Base-by-base conservation (phyloP, 2,113 vertebrate genomes). In the Anas platyrhynchos region DNA sequence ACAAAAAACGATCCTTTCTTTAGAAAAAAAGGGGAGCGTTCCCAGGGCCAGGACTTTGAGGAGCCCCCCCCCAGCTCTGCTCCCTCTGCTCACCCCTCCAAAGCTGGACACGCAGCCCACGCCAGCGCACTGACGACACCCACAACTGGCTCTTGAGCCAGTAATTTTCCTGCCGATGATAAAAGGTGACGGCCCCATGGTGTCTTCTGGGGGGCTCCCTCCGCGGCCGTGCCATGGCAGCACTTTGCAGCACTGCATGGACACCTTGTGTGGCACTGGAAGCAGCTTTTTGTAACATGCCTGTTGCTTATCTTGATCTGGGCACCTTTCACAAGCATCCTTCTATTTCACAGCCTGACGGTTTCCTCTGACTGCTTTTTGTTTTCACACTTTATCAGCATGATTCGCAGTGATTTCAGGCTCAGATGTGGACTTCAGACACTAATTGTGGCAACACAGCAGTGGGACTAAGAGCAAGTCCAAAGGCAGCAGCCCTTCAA, bases 61-160 rank as follows among this genome's bases (percentile, higher is more conserved):
- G 26, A 41, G 46, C 38, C 34, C 16, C 17, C 66, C 66, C 41
- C 44, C 27, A 5, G 8, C 13, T 41, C 11, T 80, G 41, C 21
- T 29, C 26, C 13, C 54, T 15, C 4, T 2, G 16, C 3, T 27
- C 7, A 6, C 13, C 16, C 15, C 18, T 34, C 11, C 10, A 0
- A 21, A 25, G 10, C 16, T 4, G 12, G n/a, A 61, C 36, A 29
- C 0, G 1, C 2, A 31, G 43, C n/a, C 29, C 63, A 48, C 3
- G 1, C 15, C 18, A 20, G 20, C 1, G 32, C n/a, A 20, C 0
- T 2, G 54, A 52, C 17, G 11, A 16, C 62, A 41, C 16, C 62
- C 29, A 36, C 38, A 71, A 1, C 2, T 46, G 13, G 3, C 4
- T 55, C 27, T 5, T 4, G 43, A 59, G 43, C n/a, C 66, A 27